Base-by-base conservation (phyloP, 2,888 invertebrate genomes). In the Nymphalis urticae region DNA sequence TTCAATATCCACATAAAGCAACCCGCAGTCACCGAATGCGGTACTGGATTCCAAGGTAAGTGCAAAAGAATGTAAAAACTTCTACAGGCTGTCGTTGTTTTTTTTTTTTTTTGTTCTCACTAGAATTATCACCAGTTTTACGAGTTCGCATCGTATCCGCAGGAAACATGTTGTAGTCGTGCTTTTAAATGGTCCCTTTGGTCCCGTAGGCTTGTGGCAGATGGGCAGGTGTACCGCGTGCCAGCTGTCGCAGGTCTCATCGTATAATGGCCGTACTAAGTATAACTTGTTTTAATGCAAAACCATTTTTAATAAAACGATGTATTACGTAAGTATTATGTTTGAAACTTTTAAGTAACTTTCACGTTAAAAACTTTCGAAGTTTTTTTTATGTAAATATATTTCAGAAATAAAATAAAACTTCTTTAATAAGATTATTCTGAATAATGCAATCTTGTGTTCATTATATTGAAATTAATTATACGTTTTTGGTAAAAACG, bases 141-240 rank as follows among this genome's bases (percentile, higher is more conserved):
- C 48, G 36, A 54, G 27, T 56, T 50, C n/a, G 24, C 24, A 6
- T 62, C 56, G 62, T 50, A 62, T 66, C 56, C 66, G 56, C 66
- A 62, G 66, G 66, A 66, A 66, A 66, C 66, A 54, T 56, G 66
- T 42, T 36, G 42, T 56, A 53, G 42, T 56, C 32, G 24, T 54
- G 48, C 48, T 62, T 66, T 62, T 50, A 53, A 66, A 62, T 50
- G 53, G 24, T 63, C 60, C 51, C 61, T 69, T 48, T 56, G 51
- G 62, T 66, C 54, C 67, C 56, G 27, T 36, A 76, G 75, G 70
- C 73, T 72, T 48, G 64, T 68, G 77, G 80, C 85, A 84, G 83
- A 84, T 81, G 83, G 78, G 82, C 88, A 88, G 87, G 86, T 87
- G 88, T 71, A 66, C 75, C 82, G 80, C 79, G 79, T 62, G 71